Conservation (phyloP, 2,797 vertebrate species). For the Gymnoscopelus microlampas region DNA sequence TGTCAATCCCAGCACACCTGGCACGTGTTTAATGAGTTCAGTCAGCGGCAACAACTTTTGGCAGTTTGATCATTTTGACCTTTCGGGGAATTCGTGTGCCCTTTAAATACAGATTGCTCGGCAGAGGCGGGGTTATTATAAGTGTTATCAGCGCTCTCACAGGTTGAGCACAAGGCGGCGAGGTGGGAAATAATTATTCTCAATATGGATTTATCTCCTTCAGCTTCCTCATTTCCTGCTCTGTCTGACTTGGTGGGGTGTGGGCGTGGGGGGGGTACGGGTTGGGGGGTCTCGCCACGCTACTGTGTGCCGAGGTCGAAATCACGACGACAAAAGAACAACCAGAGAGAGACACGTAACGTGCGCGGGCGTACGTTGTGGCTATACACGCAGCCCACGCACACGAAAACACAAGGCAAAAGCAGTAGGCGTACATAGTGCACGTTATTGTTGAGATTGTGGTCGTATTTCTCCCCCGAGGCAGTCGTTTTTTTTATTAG, state of each 20-base stretch:
- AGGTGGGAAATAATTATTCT: constrained; percentile 66
- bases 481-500: no score
- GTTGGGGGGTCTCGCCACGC: neutral
- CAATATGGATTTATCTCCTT: constrained; percentile 64
- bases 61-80: constrained; percentile 62
- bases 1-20: constrained; percentile 6
- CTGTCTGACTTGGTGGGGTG: constrained; percentile 43
- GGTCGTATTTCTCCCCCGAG: no score
- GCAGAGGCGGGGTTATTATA: constrained; percentile 55
- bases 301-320: no score
- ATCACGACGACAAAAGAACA: no score
- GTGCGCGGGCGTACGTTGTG: no score
- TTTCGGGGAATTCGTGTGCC: constrained; percentile 49
- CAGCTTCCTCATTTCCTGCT: constrained; percentile 62
- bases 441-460: no score
- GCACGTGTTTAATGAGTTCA: constrained; percentile 8
- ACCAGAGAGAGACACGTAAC: no score
- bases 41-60: constrained; percentile 37
- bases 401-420: no score
- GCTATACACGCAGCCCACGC: no score
- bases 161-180: constrained; percentile 61
- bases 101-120: constrained; percentile 52
- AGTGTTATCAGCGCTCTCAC: constrained; percentile 65
- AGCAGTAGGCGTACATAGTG: no score
- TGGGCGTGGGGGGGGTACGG: no score